phyloP scores from a whole-genome alignment of 2,888 invertebrate genomes.

The Tipula lateralis region DNA sequence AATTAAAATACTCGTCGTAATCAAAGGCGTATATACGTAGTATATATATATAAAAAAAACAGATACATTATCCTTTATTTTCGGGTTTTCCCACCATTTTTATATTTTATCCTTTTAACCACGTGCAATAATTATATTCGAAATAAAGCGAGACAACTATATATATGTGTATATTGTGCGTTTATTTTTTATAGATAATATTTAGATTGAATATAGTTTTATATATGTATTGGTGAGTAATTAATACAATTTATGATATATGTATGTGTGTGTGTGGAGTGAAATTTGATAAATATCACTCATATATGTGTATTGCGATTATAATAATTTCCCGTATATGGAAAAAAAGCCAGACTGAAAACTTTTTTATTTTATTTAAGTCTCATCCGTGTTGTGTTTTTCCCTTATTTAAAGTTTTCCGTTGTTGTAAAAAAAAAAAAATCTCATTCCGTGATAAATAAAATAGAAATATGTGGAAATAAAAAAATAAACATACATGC shows the following conservation, averaged over 20 bases:
- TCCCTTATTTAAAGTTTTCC: constrained; percentile 19
- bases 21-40: constrained; percentile 11
- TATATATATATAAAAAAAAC: background rate
- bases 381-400: constrained; percentile 11
- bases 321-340: background rate
- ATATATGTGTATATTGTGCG: background rate
- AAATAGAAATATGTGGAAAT: background rate
- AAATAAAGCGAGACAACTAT: background rate
- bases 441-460: constrained; percentile 6
- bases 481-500: constrained; percentile 8
- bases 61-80: constrained; percentile 2
- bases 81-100: constrained; percentile 24
- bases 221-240: background rate
- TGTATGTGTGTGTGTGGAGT: background rate
- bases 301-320: background rate
- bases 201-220: background rate
- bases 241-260: background rate
- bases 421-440: background rate
- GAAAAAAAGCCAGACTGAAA: background rate
- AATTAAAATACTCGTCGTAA: constrained; percentile 19
- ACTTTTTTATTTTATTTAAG: background rate
- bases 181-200: background rate
- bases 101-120: background rate
- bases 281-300: background rate
- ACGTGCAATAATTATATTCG: background rate